phyloP scores from a whole-genome alignment of 1,140 invertebrate genomes.

The Lordiphosa mommai region DNA sequence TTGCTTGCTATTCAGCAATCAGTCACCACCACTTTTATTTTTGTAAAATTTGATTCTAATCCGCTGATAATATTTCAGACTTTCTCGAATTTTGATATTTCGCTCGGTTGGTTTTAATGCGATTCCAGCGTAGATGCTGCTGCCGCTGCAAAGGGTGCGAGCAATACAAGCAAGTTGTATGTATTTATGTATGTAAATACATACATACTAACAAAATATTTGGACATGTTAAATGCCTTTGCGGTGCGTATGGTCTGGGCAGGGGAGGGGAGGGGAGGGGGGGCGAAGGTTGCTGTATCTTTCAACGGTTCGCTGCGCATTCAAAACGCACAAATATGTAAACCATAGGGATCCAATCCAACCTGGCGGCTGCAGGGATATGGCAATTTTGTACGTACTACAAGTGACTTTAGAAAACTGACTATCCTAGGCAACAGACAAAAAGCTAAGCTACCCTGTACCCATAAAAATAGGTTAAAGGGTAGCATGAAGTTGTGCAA shows the following conservation, averaged over 20 bases:
- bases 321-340: not conserved
- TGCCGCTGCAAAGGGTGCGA: not conserved
- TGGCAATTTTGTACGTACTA: not conserved
- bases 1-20: slow-evolving; percentile 6
- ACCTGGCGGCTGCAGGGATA: not conserved
- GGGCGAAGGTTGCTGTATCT: not conserved
- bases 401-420: too few relatives aligned
- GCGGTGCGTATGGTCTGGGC: not conserved
- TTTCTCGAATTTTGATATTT: slow-evolving; percentile 48
- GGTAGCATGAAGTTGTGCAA: too few relatives aligned
- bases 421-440: too few relatives aligned
- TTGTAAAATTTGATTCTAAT: slow-evolving; percentile 59
- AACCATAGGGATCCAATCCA: not conserved
- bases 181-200: not conserved
- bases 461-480: too few relatives aligned
- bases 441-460: too few relatives aligned
- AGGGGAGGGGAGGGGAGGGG: not conserved
- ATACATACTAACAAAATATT: slow-evolving; percentile 34
- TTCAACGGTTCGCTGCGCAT: slow-evolving; percentile 13
- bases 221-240: slow-evolving; percentile 24
- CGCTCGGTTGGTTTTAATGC: slow-evolving; percentile 57
- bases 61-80: slow-evolving; percentile 55
- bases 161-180: slow-evolving; percentile 6
- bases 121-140: slow-evolving; percentile 28
- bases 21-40: slow-evolving; percentile 17